These are phyloP conservation scores for Belonocnema kinseyi DNA, from an alignment of 1,140 invertebrate genomes.

Conservation along the genomic window DNA sequence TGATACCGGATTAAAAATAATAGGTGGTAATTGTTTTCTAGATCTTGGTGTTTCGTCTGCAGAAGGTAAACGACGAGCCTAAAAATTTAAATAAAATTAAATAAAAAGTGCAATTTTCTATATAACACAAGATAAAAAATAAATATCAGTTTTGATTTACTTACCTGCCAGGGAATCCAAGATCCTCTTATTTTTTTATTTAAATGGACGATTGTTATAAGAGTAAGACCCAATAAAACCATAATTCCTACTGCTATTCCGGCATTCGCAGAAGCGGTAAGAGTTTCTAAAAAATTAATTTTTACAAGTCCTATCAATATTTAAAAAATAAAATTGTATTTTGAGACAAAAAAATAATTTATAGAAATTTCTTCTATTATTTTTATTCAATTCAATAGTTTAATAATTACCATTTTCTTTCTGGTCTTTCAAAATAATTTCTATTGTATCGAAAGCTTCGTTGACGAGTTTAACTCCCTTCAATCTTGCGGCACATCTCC, in stretches of 20 bases:
- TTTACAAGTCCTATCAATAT: background rate
- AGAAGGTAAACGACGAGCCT: too few relatives aligned
- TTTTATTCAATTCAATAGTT: background rate
- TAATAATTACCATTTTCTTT: conserved; percentile 2
- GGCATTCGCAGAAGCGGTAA: background rate
- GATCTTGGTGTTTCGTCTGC: too few relatives aligned
- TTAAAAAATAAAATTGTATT: background rate
- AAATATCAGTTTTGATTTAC: too few relatives aligned
- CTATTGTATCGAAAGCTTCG: background rate
- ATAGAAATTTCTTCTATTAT: too few relatives aligned
- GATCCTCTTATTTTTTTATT: background rate
- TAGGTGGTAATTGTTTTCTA: too few relatives aligned
- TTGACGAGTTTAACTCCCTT: background rate
- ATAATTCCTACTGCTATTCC: background rate
- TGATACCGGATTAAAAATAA: too few relatives aligned
- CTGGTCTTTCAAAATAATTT: background rate
- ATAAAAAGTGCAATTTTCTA: too few relatives aligned
- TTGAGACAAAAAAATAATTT: background rate
- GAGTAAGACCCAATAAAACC: background rate
- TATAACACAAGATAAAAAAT: too few relatives aligned
- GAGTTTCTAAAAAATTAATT: conserved; percentile 15
- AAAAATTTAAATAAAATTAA: too few relatives aligned
- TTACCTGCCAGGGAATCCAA: background rate
- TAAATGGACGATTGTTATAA: background rate
- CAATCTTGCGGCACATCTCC: conserved; percentile 20